Percentiles rank a stretch among this genome's conserved stretches.
Evolutionary conservation across 2,113 vertebrate genomes (phyloP).

Genomic region (Elaphurus davidianus): DNA sequence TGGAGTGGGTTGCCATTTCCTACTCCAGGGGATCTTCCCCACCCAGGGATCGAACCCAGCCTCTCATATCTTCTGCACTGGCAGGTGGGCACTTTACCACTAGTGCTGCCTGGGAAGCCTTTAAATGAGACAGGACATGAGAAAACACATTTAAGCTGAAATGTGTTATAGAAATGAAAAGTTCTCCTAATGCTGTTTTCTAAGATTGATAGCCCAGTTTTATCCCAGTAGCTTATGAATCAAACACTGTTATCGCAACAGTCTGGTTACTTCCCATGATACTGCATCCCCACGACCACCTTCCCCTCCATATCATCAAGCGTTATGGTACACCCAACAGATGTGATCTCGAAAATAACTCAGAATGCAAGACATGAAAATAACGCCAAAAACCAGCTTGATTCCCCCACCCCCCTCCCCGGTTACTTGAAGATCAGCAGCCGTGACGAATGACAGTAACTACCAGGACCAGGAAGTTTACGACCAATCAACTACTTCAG

Average conservation of each 20-base stretch:
- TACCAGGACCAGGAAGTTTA: conserved; percentile 96
- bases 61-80: background rate
- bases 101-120: background rate
- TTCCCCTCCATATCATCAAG: background rate
- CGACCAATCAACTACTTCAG: conserved; percentile 97
- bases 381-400: background rate
- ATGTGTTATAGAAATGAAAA: background rate
- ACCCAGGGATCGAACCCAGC: background rate
- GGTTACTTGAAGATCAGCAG: background rate
- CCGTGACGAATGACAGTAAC: conserved; percentile 91
- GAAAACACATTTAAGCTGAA: background rate
- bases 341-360: background rate
- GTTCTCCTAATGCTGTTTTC: background rate
- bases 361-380: background rate
- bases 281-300: background rate
- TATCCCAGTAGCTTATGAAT: background rate
- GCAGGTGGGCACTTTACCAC: background rate
- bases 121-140: background rate
- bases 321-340: background rate
- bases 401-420: background rate
- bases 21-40: background rate
- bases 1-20: background rate
- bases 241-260: background rate
- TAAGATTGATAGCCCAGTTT: background rate
- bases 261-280: background rate